Evolutionary conservation across 2,113 vertebrate species (phyloP), one percentile per base, ranked within the genome.

Genomic region (Cathartes aura): DNA sequence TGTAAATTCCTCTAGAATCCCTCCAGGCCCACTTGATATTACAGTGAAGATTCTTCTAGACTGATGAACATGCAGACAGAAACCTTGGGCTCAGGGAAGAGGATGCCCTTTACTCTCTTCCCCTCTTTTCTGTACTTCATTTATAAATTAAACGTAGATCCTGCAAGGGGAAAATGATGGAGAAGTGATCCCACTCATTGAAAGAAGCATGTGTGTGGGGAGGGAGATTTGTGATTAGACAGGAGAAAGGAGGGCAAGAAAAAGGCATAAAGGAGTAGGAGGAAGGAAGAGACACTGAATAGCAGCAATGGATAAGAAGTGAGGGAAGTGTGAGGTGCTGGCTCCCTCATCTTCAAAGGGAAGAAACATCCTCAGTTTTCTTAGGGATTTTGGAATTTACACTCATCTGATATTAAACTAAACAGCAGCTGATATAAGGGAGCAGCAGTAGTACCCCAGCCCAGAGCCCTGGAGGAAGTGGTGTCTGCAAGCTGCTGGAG

Each of bases 151-250:
- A 81, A 87, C 1, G 5, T 71, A 90, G 79, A 83, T 89, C 9
- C 43, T 95, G 53, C 45, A 83, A 86, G 34, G 19, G 42, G 42
- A 89, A 80, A 84, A 84, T 88, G 90, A 90, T 91, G 81, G 72
- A 96, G 91, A 96, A 95, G 29, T 87, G 76, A 97, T 94, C 91
- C 93, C 83, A 96, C 97, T 93, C 81, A 91, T 72, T 74, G 64
- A 85, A 94, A 94, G 42, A 87, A 81, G 55, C 56, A 56, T 86
- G 32, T 58, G 74, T 92, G 89, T 89, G 89, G 72, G 76, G 91
- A 89, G 59, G 15, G 15, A 89, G 55, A 81, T 92, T 60, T 91
- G 45, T 89, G 84, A 85, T 95, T 87, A 95, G 91, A 67, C 42
- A 81, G 32, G 71, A 95, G 86, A 96, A 96, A 89, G 75, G 47